Evolutionary conservation across 2,888 invertebrate genomes (phyloP).

Genomic region (Dasypolia templi): DNA sequence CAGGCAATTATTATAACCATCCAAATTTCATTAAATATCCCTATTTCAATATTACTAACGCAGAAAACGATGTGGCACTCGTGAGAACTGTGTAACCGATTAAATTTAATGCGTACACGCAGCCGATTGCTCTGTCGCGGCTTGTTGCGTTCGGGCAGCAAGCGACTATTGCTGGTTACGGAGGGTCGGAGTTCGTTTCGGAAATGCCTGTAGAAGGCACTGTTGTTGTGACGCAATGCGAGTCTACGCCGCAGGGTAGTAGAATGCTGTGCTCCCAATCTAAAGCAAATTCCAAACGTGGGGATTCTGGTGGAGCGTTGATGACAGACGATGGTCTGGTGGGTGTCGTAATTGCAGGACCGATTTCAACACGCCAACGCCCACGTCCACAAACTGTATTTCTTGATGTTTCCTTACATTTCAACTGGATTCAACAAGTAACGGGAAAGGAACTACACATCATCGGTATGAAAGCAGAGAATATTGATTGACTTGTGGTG

Average conservation of each 20-base stretch:
- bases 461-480: neutral
- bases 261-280: neutral
- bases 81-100: conserved; percentile 6
- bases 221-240: conserved; percentile 7
- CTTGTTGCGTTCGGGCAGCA: neutral
- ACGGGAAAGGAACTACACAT: neutral
- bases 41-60: accelerated
- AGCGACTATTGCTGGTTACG: conserved; percentile 20
- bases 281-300: neutral
- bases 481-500: neutral
- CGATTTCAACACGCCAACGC: too few relatives aligned
- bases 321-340: conserved; percentile 22
- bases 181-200: neutral
- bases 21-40: neutral
- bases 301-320: conserved; percentile 13
- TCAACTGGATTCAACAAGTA: conserved; percentile 5
- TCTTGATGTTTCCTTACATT: conserved; percentile 19
- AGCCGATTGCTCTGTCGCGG: conserved; percentile 6
- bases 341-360: neutral
- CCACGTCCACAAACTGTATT: neutral
- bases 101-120: neutral
- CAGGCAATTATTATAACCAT: neutral
- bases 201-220: neutral
- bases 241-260: neutral
- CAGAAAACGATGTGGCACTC: conserved; percentile 15